A percentile compares a stretch with the other conserved stretches of the same genome.
Conservation (phyloP, 2,113 vertebrate species). For the Tenrec ecaudatus region DNA sequence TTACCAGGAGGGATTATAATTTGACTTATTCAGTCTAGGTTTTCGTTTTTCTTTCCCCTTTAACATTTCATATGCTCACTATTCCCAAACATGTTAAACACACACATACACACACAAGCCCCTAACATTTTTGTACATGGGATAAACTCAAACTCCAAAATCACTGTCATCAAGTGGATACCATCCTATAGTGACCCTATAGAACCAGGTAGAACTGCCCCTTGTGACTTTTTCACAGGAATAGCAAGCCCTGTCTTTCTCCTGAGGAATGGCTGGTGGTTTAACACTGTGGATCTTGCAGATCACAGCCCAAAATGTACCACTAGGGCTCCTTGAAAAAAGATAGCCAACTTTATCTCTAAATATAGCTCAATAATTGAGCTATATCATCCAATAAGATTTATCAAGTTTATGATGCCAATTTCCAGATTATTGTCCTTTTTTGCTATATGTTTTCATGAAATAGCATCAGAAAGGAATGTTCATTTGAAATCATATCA, state of each 20-base stretch:
- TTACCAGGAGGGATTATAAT: neutral
- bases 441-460: conserved; percentile 28
- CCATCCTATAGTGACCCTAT: too few species aligned
- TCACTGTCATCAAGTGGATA: too few species aligned
- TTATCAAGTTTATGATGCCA: conserved; percentile 57
- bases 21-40: neutral
- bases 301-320: too few species aligned
- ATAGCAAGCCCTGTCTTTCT: too few species aligned
- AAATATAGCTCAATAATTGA: conserved; percentile 31
- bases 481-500: conserved; percentile 54
- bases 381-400: conserved; percentile 45
- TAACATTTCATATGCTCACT: neutral
- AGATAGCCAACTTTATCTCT: neutral
- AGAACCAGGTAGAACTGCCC: too few species aligned
- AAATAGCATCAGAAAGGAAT: conserved; percentile 61
- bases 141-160: too few species aligned
- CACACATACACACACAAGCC: conserved; percentile 48
- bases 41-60: neutral
- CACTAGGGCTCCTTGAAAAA: neutral
- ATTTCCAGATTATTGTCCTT: conserved; percentile 60
- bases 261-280: too few species aligned
- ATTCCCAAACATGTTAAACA: neutral
- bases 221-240: too few species aligned
- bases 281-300: too few species aligned
- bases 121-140: neutral